phyloP scores from a whole-genome alignment of 2,888 invertebrate species.

The Enchytraeus crypticus region DNA sequence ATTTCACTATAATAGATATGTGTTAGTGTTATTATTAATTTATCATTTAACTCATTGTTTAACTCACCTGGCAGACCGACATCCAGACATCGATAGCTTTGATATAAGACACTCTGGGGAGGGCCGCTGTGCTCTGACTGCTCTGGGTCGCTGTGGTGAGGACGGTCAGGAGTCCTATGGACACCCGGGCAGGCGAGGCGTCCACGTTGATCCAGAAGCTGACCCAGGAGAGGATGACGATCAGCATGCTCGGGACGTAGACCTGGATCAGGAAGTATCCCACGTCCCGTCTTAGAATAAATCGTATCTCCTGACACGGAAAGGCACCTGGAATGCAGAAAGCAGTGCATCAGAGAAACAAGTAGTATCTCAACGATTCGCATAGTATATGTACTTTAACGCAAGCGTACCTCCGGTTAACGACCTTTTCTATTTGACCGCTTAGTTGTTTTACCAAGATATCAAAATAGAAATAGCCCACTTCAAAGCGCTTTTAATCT shows the following conservation, averaged over 20 bases:
- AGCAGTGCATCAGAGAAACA: too few relatives aligned
- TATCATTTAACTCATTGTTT: too few relatives aligned
- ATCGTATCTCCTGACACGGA: constrained; percentile 25
- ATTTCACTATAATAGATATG: too few relatives aligned
- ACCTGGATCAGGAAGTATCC: constrained; percentile 29
- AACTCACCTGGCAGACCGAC: not conserved
- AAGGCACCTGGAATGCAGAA: constrained; percentile 20
- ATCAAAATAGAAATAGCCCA: too few relatives aligned
- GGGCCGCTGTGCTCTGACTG: constrained; percentile 79
- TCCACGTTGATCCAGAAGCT: constrained; percentile 82
- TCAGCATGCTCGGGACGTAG: constrained; percentile 28
- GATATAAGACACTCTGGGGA: constrained; percentile 75
- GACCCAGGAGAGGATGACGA: constrained; percentile 93
- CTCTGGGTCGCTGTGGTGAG: constrained; percentile 74
- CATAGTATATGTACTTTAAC: too few relatives aligned
- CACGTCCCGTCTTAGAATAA: constrained; percentile 25
- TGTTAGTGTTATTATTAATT: too few relatives aligned
- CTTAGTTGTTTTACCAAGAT: too few relatives aligned
- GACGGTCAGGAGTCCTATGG: constrained; percentile 74
- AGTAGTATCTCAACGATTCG: too few relatives aligned
- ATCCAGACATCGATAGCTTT: not conserved
- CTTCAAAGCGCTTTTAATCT: too few relatives aligned
- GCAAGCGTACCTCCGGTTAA: too few relatives aligned
- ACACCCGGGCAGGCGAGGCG: constrained; percentile 80
- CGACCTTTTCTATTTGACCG: too few relatives aligned